These are phyloP conservation scores for Hydrozoanthus tunicans DNA, from an alignment of 64 coral and sea anemone species.

Conservation along the genomic window DNA sequence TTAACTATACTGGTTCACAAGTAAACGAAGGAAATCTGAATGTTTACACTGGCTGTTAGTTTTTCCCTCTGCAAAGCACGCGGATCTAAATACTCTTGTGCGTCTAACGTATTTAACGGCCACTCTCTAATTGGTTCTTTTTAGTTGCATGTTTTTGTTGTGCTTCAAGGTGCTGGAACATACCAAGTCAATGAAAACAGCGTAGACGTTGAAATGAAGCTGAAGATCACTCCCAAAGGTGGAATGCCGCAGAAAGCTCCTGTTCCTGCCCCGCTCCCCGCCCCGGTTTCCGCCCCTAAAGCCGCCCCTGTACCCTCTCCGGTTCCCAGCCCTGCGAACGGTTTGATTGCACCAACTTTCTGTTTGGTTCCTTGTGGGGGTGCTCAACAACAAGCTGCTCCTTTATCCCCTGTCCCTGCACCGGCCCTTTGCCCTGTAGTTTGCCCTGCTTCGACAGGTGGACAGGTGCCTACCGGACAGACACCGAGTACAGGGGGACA, in stretches of 20 bases:
- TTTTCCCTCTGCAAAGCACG: too few relatives aligned
- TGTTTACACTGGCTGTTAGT: too few relatives aligned
- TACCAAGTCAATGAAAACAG: slow-evolving; percentile 39
- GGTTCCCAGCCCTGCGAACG: background rate
- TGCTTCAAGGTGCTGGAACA: background rate
- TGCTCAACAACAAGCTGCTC: background rate
- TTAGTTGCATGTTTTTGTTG: too few relatives aligned
- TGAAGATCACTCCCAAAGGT: slow-evolving; percentile 42
- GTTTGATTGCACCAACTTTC: slow-evolving; percentile 4
- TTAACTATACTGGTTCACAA: too few relatives aligned
- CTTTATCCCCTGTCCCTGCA: background rate
- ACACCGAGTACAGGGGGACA: background rate
- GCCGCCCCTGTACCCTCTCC: background rate
- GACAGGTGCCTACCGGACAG: background rate
- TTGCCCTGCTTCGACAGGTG: slow-evolving; percentile 3
- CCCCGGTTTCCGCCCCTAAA: background rate
- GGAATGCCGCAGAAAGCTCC: slow-evolving; percentile 2
- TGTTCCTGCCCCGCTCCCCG: background rate
- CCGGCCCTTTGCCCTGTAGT: slow-evolving; percentile 35
- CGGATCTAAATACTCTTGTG: too few relatives aligned
- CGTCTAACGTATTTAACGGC: slow-evolving; percentile 1
- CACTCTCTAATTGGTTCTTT: background rate
- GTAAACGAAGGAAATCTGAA: too few relatives aligned
- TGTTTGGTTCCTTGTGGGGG: slow-evolving; percentile 15
- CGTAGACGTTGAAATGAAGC: slow-evolving; percentile 43